These are phyloP conservation scores for Macaria notata DNA, from an alignment of 2,888 invertebrate species.

Conservation along the genomic window DNA sequence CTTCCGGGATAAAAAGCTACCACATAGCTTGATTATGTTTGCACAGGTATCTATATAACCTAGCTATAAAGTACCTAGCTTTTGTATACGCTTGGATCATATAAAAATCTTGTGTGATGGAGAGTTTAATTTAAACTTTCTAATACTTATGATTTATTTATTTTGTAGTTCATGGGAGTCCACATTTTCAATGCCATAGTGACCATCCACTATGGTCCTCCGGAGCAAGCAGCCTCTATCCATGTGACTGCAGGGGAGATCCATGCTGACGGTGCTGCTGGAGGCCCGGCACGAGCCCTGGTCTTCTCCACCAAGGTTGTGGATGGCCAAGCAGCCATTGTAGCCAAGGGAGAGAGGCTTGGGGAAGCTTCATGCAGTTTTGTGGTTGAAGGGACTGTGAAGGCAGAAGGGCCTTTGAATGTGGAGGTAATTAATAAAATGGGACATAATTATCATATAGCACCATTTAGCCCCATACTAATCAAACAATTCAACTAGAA, in stretches of 20 bases:
- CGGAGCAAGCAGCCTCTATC: slow-evolving; percentile 86
- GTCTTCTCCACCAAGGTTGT: slow-evolving; percentile 88
- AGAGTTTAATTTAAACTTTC: too few relatives aligned
- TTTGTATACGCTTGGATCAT: too few relatives aligned
- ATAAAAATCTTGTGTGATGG: too few relatives aligned
- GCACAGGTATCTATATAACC: slow-evolving; percentile 83
- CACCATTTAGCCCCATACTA: too few relatives aligned
- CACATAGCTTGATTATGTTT: slow-evolving; percentile 90
- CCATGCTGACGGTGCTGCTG: slow-evolving; percentile 88
- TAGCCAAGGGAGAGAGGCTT: slow-evolving; percentile 81
- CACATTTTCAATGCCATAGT: slow-evolving; percentile 89
- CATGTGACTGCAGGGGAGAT: slow-evolving; percentile 87
- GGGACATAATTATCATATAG: too few relatives aligned
- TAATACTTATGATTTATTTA: too few relatives aligned
- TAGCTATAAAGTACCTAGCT: too few relatives aligned
- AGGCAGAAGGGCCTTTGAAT: slow-evolving; percentile 92
- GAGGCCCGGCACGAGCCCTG: slow-evolving; percentile 85
- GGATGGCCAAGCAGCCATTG: slow-evolving; percentile 84
- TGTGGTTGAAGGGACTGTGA: slow-evolving; percentile 88
- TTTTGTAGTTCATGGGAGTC: slow-evolving; percentile 90
- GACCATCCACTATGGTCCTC: slow-evolving; percentile 53
- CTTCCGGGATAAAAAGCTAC: slow-evolving; percentile 89
- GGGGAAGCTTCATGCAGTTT: slow-evolving; percentile 89
- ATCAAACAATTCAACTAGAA: too few relatives aligned
- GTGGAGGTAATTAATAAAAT: slow-evolving; percentile 84